Evolutionary conservation across 1,140 invertebrate genomes (phyloP).

Genomic region (Pogonus chalceus): DNA sequence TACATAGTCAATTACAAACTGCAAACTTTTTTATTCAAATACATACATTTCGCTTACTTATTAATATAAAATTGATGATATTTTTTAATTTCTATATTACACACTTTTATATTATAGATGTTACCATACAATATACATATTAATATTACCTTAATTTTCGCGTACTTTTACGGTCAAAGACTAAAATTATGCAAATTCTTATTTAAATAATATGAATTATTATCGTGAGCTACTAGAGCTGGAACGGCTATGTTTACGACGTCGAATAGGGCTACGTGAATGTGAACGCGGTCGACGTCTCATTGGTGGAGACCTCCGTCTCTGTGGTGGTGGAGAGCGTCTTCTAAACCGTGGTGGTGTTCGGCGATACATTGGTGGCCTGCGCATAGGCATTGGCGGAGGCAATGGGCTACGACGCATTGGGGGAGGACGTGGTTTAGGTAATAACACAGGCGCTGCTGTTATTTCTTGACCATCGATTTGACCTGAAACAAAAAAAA

Average conservation of each 20-base stretch:
- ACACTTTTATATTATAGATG: no score
- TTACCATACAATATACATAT: no score
- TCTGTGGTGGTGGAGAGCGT: slow-evolving; percentile 46
- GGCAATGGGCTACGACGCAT: slow-evolving; percentile 52
- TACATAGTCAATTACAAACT: no score
- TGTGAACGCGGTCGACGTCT: slow-evolving; percentile 48
- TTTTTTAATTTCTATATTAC: no score
- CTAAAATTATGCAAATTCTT: no score
- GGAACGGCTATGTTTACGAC: slow-evolving; percentile 69
- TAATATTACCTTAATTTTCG: no score
- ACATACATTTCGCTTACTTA: no score
- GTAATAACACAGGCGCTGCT: slow-evolving; percentile 78
- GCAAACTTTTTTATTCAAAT: no score
- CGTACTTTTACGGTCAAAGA: no score
- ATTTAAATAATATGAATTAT: no score
- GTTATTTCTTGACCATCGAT: slow-evolving; percentile 91
- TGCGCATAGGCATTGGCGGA: slow-evolving; percentile 46
- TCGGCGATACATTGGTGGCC: slow-evolving; percentile 43
- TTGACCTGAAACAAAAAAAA: slow-evolving; percentile 43
- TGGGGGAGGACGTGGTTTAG: slow-evolving; percentile 54
- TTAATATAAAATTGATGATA: no score
- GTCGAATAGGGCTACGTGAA: slow-evolving; percentile 49
- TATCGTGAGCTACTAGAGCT: slow-evolving; percentile 70
- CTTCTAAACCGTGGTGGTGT: slow-evolving; percentile 47
- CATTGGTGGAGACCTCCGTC: slow-evolving; percentile 43